phyloP scores from a whole-genome alignment of 1,140 invertebrate species.

The Aphis gossypii region DNA sequence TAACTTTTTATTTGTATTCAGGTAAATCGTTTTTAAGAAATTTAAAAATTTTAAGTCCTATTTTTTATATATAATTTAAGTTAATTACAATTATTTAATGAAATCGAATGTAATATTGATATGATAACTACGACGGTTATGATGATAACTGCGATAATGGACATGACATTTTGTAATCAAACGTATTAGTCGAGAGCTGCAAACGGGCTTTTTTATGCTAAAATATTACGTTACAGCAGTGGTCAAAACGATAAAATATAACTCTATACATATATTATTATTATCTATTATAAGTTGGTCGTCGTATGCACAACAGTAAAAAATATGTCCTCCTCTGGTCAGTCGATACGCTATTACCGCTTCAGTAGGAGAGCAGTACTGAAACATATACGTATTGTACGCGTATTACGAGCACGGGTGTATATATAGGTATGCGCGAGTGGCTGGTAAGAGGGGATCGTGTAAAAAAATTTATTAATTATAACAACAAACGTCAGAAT shows the following conservation, averaged over 20 bases:
- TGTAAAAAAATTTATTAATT: slow-evolving; percentile 19
- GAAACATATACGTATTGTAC: too few relatives aligned
- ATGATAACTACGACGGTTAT: background rate
- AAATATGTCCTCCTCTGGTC: background rate
- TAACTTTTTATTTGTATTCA: background rate
- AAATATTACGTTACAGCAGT: background rate
- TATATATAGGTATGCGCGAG: background rate
- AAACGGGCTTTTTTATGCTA: background rate
- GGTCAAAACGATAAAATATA: background rate
- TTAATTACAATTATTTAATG: background rate
- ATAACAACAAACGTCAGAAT: slow-evolving; percentile 18
- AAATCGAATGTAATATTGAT: background rate
- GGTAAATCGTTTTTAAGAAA: too few relatives aligned
- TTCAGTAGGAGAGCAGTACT: background rate
- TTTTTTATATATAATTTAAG: background rate
- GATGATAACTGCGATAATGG: background rate
- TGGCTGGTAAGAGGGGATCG: background rate
- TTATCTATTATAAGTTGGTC: too few relatives aligned
- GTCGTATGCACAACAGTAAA: background rate
- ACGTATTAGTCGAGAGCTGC: background rate
- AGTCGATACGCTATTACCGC: background rate
- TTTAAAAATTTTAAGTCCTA: background rate
- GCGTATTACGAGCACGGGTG: too few relatives aligned
- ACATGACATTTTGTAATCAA: background rate
- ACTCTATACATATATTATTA: background rate